Evolutionary conservation across 2,113 vertebrate genomes (phyloP).

Genomic region (Anarhynchus alexandrinus): DNA sequence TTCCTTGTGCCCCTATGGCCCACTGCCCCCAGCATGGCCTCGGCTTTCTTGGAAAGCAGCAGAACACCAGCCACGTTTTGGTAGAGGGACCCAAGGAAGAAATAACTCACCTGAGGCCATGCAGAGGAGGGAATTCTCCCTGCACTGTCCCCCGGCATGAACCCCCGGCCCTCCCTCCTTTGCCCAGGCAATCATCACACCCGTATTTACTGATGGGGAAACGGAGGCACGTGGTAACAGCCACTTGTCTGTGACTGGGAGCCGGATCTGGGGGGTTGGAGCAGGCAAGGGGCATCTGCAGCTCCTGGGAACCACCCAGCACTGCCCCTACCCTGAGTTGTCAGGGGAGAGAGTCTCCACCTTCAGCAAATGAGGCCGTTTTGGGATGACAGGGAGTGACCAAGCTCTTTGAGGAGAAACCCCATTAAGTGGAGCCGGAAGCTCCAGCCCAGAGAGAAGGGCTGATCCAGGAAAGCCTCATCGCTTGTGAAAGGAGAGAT

Average conservation of each 20-base stretch:
- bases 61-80: too few species aligned
- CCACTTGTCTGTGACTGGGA: fast-evolving
- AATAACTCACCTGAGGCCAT: not conserved
- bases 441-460: not conserved
- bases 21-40: fast-evolving
- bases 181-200: not conserved
- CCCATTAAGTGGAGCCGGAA: fast-evolving
- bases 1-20: not conserved
- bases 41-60: not conserved
- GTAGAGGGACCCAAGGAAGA: fast-evolving
- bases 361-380: not conserved
- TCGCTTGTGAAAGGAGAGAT: not conserved
- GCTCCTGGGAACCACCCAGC: not conserved
- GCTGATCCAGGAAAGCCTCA: not conserved
- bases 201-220: fast-evolving
- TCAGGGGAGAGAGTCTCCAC: not conserved
- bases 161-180: not conserved
- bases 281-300: too few species aligned
- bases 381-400: fast-evolving
- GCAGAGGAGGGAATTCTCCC: fast-evolving
- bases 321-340: not conserved
- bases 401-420: fast-evolving
- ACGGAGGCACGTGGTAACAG: not conserved
- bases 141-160: fast-evolving
- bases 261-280: fast-evolving